These are phyloP conservation scores for Pangasius macronema DNA, from an alignment of 2,797 vertebrate species.

Conservation along the genomic window DNA sequence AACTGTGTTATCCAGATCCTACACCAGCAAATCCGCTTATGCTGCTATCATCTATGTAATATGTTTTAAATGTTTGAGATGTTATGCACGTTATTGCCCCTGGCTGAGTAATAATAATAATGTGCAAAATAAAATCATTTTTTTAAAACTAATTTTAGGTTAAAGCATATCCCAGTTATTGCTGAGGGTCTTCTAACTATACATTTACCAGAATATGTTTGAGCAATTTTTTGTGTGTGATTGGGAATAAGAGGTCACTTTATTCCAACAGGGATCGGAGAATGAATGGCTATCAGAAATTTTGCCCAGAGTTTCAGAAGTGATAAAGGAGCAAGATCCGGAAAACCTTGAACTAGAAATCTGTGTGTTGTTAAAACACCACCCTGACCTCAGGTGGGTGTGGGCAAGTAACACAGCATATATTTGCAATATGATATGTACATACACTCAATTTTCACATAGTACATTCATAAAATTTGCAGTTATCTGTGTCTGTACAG, in stretches of 20 bases:
- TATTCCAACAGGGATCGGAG: constrained; percentile 71
- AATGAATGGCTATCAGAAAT: constrained; percentile 70
- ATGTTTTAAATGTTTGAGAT: neutral
- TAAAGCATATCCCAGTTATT: neutral
- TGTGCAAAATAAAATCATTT: neutral
- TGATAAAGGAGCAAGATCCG: constrained; percentile 79
- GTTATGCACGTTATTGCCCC: neutral
- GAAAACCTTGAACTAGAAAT: constrained; percentile 83
- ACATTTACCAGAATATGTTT: neutral
- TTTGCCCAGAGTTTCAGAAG: constrained; percentile 78
- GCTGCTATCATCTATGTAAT: neutral
- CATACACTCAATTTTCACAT: neutral
- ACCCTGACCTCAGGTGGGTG: constrained; percentile 85
- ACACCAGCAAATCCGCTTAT: neutral
- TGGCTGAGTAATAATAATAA: neutral
- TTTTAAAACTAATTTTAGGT: neutral
- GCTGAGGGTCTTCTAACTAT: neutral
- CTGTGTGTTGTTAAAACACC: constrained; percentile 68
- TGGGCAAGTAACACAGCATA: neutral
- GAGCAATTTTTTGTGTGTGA: neutral
- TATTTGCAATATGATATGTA: neutral
- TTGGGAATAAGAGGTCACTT: neutral
- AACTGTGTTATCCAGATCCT: neutral
- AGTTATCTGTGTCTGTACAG: neutral
- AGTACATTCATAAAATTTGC: neutral